Evolutionary conservation across 2,888 invertebrate genomes (phyloP).

Genomic region (Acholoe squamosa): DNA sequence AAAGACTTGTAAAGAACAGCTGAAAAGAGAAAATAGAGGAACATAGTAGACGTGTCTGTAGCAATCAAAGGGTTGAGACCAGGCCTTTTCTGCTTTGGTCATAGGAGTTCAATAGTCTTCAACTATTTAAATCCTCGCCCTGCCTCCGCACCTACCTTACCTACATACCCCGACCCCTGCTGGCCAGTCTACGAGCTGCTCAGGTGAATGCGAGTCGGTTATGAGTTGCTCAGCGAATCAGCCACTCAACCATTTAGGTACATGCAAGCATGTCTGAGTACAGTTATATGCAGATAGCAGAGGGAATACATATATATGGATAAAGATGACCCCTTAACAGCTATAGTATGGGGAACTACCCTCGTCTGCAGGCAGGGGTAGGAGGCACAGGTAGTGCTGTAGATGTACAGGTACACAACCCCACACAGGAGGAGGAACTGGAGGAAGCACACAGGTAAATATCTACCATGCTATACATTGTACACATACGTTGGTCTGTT

Average conservation of each 20-base stretch:
- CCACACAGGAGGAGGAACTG: background rate
- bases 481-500: too few species aligned
- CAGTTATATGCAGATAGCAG: too few species aligned
- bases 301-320: background rate
- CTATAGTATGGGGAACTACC: slow-evolving; percentile 6
- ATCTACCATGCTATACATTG: background rate
- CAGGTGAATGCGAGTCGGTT: background rate
- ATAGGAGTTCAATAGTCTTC: background rate
- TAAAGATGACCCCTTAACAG: background rate
- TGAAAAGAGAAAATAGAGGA: background rate
- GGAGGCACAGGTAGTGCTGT: background rate
- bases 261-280: too few species aligned
- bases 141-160: background rate
- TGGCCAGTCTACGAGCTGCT: background rate
- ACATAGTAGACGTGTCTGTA: background rate
- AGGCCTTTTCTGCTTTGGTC: background rate
- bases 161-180: background rate
- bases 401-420: background rate
- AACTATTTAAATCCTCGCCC: background rate
- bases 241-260: too few species aligned
- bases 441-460: background rate
- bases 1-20: background rate
- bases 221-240: too few species aligned
- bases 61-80: background rate
- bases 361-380: background rate